phyloP scores from a whole-genome alignment of 2,113 vertebrate genomes.

The Ammospiza caudacuta region DNA sequence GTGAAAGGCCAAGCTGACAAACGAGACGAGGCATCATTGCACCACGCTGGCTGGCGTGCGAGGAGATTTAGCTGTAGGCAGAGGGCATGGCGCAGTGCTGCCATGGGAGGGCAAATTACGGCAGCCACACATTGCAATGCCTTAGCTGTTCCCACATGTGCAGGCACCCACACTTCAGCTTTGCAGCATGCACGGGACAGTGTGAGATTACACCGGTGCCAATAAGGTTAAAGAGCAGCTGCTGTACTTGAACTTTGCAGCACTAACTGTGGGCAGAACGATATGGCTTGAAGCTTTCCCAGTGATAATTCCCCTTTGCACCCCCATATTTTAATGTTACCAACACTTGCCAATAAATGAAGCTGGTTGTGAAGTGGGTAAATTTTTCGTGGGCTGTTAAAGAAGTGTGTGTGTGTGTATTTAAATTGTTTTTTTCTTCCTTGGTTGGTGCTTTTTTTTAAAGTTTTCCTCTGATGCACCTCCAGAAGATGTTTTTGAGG shows the following conservation, averaged over 20 bases:
- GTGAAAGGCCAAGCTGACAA: neutral
- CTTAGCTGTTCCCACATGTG: neutral
- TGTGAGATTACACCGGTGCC: rapidly evolving
- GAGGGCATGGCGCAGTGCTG: neutral
- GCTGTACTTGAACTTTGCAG: neutral
- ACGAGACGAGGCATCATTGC: rapidly evolving
- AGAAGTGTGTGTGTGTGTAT: neutral
- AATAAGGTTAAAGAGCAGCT: neutral
- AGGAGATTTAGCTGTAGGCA: neutral
- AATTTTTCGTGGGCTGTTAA: neutral
- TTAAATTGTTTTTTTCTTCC: neutral
- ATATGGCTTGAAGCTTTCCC: neutral
- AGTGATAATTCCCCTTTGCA: neutral
- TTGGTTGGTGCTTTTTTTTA: neutral
- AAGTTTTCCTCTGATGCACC: neutral
- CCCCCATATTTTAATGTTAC: neutral
- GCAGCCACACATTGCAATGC: neutral
- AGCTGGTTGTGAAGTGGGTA: neutral
- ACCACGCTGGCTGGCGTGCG: rapidly evolving
- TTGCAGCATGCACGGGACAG: rapidly evolving
- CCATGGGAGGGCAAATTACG: neutral
- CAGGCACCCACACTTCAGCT: neutral
- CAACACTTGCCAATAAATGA: neutral
- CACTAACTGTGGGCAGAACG: neutral
- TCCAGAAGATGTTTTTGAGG: neutral